Evolutionary conservation across 2,113 vertebrate genomes (phyloP).

Genomic region (Mellivora capensis): DNA sequence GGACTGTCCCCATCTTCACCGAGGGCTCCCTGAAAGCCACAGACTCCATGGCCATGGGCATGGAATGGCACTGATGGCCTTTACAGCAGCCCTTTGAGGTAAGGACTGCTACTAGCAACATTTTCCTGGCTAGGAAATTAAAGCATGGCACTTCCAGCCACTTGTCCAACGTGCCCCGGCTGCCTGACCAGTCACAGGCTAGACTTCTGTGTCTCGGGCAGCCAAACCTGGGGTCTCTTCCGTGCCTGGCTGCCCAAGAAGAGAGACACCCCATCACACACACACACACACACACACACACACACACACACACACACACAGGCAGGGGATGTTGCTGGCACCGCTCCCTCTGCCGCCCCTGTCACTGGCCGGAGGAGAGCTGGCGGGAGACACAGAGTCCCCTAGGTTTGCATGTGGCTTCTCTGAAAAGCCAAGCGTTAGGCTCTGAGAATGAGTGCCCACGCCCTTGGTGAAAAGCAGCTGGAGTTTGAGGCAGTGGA

Average conservation of each 20-base stretch:
- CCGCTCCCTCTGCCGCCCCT: accelerated
- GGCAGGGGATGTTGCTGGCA: too few relatives aligned
- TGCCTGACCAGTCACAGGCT: not conserved
- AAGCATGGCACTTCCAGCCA: not conserved
- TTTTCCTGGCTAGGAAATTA: not conserved
- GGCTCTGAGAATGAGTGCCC: not conserved
- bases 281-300: too few relatives aligned
- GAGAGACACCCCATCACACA: not conserved
- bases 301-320: not conserved
- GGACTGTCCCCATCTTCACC: too few relatives aligned
- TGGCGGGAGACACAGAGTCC: not conserved
- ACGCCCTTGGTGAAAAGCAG: not conserved
- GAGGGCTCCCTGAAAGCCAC: accelerated
- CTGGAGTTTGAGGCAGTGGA: not conserved
- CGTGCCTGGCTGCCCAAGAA: not conserved
- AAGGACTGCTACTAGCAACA: not conserved
- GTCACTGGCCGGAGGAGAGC: too few relatives aligned
- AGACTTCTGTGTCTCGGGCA: not conserved
- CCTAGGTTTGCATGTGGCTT: not conserved
- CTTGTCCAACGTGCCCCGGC: not conserved
- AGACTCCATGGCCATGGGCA: too few relatives aligned
- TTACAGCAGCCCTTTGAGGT: not conserved
- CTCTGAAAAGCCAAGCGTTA: not conserved
- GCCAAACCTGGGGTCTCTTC: not conserved
- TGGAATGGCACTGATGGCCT: too few relatives aligned